Conservation (phyloP, 2,113 vertebrate genomes). For the Anoplopoma fimbria region DNA sequence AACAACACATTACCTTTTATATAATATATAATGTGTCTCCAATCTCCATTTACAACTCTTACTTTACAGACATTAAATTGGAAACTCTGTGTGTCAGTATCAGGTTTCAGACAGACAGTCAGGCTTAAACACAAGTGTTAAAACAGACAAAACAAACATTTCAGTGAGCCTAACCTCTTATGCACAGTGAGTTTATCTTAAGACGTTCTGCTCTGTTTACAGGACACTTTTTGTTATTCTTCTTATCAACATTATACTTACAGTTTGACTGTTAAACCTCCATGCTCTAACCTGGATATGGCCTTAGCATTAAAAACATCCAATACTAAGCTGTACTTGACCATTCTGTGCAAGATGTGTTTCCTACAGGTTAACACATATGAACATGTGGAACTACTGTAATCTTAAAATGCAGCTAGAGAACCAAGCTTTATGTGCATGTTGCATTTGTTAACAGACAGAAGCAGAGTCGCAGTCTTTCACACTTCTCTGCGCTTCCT, state of each 20-base stretch:
- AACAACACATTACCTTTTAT: background rate
- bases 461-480: too few species aligned
- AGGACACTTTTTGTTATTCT: background rate
- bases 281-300: background rate
- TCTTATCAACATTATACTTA: slow-evolving; percentile 4
- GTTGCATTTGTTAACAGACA: slow-evolving; percentile 47
- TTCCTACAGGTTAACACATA: slow-evolving; percentile 1
- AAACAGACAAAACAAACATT: slow-evolving; percentile 9
- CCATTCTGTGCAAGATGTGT: background rate
- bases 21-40: background rate
- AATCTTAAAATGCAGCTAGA: background rate
- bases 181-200: slow-evolving; percentile 4
- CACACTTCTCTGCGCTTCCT: too few species aligned
- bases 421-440: slow-evolving; percentile 15
- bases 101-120: slow-evolving; percentile 10
- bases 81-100: background rate
- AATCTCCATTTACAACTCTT: background rate
- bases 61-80: background rate
- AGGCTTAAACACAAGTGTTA: background rate
- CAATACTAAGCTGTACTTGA: background rate
- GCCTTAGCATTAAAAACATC: background rate
- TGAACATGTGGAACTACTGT: background rate
- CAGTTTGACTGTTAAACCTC: background rate
- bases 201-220: background rate
- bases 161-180: background rate